Percentiles rank a stretch among this genome's conserved stretches.
These are phyloP conservation scores for Carabus problematicus DNA, from an alignment of 2,888 invertebrate species.

Conservation along the genomic window DNA sequence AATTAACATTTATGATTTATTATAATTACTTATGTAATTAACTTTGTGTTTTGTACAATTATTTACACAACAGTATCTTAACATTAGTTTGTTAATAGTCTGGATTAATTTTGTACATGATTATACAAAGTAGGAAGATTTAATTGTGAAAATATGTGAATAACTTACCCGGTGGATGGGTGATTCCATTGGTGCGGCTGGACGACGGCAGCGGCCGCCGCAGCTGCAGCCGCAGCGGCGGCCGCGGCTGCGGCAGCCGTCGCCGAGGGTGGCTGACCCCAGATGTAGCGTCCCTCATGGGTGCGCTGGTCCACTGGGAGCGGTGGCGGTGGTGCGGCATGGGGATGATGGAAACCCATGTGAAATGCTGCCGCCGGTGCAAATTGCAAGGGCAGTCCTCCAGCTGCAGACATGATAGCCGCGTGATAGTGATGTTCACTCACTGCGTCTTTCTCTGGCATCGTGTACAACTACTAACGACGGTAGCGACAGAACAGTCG, in stretches of 20 bases:
- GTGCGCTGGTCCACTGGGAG: conserved; percentile 67
- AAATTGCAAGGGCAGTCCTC: conserved; percentile 58
- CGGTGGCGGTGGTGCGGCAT: conserved; percentile 65
- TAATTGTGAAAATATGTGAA: neutral
- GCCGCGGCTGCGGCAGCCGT: conserved; percentile 33
- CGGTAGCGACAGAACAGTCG: conserved; percentile 10
- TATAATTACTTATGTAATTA: conserved; percentile 29
- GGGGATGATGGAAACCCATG: conserved; percentile 61
- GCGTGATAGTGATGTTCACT: conserved; percentile 52
- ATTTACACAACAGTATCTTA: neutral
- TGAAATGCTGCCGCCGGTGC: conserved; percentile 62
- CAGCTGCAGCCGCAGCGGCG: conserved; percentile 27
- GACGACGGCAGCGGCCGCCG: conserved; percentile 30
- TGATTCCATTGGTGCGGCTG: conserved; percentile 32
- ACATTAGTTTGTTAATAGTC: neutral
- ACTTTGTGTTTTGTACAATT: conserved; percentile 7
- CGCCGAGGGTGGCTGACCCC: conserved; percentile 55
- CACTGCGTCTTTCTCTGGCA: conserved; percentile 59
- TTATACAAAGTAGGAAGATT: too few relatives aligned
- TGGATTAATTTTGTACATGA: conserved; percentile 19
- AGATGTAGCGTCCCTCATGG: conserved; percentile 58
- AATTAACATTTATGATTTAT: conserved; percentile 31
- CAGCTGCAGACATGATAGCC: conserved; percentile 57
- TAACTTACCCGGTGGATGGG: conserved; percentile 40
- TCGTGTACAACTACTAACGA: conserved; percentile 47